Base-by-base conservation (phyloP, 2,113 vertebrate genomes). In the Danionella cerebrum region DNA sequence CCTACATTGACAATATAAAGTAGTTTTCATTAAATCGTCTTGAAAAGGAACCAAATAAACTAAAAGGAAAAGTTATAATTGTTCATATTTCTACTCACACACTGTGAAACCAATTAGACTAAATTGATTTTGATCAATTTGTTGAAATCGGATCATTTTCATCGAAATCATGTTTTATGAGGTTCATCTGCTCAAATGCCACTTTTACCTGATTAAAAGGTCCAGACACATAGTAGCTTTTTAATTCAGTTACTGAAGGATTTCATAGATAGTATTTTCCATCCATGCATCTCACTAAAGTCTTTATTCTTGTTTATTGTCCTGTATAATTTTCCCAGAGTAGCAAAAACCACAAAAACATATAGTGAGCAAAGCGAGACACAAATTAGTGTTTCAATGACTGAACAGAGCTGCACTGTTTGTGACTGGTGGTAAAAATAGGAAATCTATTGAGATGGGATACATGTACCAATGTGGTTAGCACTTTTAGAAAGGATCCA, bases 321-420 rank as follows among this genome's bases (percentile, higher is more conserved):
- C 67, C 67, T 74, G 72, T 82, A 48, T 82, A 80, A 84, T 84
- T 84, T 84, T 72, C 67, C 66, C 64, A 72, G 78, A 72, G 69
- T 71, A 67, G 51, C n/a, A 9, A 57, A 71, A 72, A 71, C 79
- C 81, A 79, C 76, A 83, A 83, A 82, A 81, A 79, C 55, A 82
- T 78, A 77, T 82, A 76, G 74, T 24, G 64, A 22, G 67, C 51
- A 73, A 69, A 69, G 76, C 79, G 71, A 33, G n/a, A 55, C 55
- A 72, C 35, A 76, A 75, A 78, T 82, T 76, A 81, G 68, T 71
- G 54, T 72, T 48, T 48, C 75, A 42, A 71, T 75, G 58, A 78
- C 66, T 70, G 69, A 75, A 72, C 35, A 67, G 72, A 68, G 18
- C 38, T 67, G 71, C 21, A 51, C 59, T 21, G 45, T 65, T 27